These are phyloP conservation scores for Microplitis mediator DNA, from an alignment of 1,140 invertebrate species.

Conservation along the genomic window DNA sequence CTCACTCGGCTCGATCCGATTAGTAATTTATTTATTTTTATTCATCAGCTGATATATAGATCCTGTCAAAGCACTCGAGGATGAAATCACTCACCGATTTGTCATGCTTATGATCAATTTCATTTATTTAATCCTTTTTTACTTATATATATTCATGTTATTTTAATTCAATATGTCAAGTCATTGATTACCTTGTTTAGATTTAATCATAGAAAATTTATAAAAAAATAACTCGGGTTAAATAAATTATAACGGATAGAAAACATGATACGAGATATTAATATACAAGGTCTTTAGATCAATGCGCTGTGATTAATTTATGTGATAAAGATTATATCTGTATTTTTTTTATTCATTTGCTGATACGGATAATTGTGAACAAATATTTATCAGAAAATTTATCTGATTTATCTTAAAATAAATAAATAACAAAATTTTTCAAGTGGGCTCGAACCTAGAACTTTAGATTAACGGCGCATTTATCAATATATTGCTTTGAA, in stretches of 20 bases:
- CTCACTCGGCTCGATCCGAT: background rate
- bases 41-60: background rate
- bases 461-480: too few species aligned
- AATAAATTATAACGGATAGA: background rate
- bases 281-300: constrained; percentile 1
- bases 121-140: background rate
- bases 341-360: background rate
- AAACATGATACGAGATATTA: background rate
- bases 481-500: too few species aligned
- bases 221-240: background rate
- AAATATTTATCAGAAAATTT: background rate
- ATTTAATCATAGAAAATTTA: too few species aligned
- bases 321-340: too few species aligned
- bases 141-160: background rate
- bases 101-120: background rate
- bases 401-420: too few species aligned
- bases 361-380: background rate
- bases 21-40: constrained; percentile 2
- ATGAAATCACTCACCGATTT: background rate
- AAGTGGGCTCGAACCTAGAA: too few species aligned
- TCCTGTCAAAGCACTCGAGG: constrained; percentile 5
- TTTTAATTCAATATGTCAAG: background rate
- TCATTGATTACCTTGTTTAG: too few species aligned
- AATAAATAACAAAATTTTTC: too few species aligned
- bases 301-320: background rate